These are phyloP conservation scores for Nasonovia ribisnigri DNA, from an alignment of 2,888 invertebrate species.

Conservation along the genomic window DNA sequence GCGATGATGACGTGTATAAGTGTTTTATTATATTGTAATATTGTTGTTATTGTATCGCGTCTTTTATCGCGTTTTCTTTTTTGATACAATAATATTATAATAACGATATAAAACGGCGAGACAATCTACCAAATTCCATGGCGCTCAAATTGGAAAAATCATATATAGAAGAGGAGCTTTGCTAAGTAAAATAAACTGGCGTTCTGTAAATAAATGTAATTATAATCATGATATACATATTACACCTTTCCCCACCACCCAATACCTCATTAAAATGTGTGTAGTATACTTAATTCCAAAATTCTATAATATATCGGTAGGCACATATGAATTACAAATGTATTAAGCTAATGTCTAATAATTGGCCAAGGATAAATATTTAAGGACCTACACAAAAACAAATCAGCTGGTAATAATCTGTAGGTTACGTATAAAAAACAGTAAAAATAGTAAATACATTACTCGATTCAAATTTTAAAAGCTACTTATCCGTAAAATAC, in stretches of 20 bases:
- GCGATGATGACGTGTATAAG: conserved; percentile 10
- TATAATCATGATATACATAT: not conserved
- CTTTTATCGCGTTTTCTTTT: not conserved
- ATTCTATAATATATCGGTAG: not conserved
- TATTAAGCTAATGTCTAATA: not conserved
- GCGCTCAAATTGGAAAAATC: not conserved
- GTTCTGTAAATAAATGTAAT: not conserved
- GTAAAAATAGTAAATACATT: too few relatives aligned
- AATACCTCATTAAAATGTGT: not conserved
- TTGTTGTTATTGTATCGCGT: not conserved
- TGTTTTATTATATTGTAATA: not conserved
- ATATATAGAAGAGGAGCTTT: not conserved
- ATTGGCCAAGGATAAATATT: not conserved
- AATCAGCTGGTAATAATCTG: too few relatives aligned
- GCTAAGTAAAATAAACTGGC: not conserved
- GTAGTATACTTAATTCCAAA: not conserved
- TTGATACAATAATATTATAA: not conserved
- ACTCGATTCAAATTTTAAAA: not conserved
- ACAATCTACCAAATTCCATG: not conserved
- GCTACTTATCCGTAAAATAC: not conserved
- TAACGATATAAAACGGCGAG: not conserved
- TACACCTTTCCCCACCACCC: too few relatives aligned
- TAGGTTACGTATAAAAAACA: not conserved
- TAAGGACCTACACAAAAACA: not conserved
- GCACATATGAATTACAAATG: not conserved